Evolutionary conservation across 2,113 vertebrate species (phyloP), one percentile per base, ranked within the genome.

Genomic region (Aegithalos caudatus): DNA sequence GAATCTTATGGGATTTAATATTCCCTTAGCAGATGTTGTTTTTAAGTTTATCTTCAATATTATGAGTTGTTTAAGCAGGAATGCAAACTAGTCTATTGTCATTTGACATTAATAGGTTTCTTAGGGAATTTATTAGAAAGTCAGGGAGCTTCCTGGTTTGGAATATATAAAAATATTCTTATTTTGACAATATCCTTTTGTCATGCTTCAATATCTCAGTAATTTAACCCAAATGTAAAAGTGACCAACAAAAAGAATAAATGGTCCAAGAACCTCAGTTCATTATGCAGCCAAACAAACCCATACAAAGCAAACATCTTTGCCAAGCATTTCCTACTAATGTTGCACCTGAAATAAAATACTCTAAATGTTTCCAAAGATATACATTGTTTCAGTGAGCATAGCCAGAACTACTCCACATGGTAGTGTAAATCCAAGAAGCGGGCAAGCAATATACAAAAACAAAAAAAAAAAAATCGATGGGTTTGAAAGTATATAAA

Each of bases 21-120:
- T 53, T 88, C 74, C 82, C 92, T 86, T 40, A 88, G 76, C 92
- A 94, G 87, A 53, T 95, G 92, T 87, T 96, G 51, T 80, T 96
- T 91, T 57, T 77, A 78, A 56, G 40, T 65, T 96, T 93, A 90
- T 83, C 91, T 88, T 88, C 90, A 93, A 92, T 90, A 92, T 90
- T 95, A 72, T 80, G 85, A 95, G 16, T 60, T 90, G 66, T 44
- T 92, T 85, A 86, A 94, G 45, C 2, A 3, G 58, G 45, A 88
- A 76, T 69, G 37, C 58, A 90, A 96, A 76, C 45, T 53, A 88
- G 42, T 12, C 90, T 82, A 56, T 61, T 94, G 74, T 76, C 48
- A 72, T 95, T 81, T 86, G 66, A 90, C 71, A 73, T 29, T 77
- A 93, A 82, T 25, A 86, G 77, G 50, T 70, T 94, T 93, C 92